Percentiles rank a stretch among this genome's conserved stretches.
Evolutionary conservation across 1,140 invertebrate species (phyloP).

Genomic region (Probaryconus sp.): DNA sequence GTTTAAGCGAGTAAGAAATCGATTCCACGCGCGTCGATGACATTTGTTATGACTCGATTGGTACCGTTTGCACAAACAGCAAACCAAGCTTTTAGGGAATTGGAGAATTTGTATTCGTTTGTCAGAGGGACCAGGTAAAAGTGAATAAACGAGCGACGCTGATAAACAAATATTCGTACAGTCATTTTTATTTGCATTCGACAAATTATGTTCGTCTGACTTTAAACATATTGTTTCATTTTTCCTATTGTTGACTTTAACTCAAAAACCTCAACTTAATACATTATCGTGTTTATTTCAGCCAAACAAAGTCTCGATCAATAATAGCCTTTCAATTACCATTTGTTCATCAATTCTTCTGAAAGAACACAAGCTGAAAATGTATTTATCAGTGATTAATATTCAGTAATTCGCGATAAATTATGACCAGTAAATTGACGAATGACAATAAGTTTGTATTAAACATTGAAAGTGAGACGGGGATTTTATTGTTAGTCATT

Average conservation of each 20-base stretch:
- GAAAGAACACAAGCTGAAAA: too few relatives aligned
- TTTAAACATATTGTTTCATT: conserved; percentile 11
- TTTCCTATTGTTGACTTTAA: too few relatives aligned
- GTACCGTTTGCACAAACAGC: conserved; percentile 18
- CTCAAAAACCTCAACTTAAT: too few relatives aligned
- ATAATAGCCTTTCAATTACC: too few relatives aligned
- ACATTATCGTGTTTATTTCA: too few relatives aligned
- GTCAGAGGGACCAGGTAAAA: conserved; percentile 9
- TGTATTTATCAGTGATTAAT: too few relatives aligned
- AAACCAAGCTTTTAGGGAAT: conserved; percentile 51
- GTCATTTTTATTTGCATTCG: conserved; percentile 6
- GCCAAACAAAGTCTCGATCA: too few relatives aligned
- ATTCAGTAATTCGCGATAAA: too few relatives aligned
- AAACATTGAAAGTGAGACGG: conserved; percentile 25
- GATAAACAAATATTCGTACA: conserved; percentile 42
- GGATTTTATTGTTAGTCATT: conserved; percentile 53
- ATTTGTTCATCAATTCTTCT: too few relatives aligned
- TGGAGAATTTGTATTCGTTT: conserved; percentile 27
- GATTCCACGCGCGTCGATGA: conserved; percentile 25
- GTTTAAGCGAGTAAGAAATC: conserved; percentile 24
- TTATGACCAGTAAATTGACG: too few relatives aligned
- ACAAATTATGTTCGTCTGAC: conserved; percentile 4
- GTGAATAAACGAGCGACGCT: conserved; percentile 7
- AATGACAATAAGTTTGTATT: conserved; percentile 51
- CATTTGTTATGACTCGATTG: conserved; percentile 25